These are phyloP conservation scores for Lepidostoma basale DNA, from an alignment of 1,140 invertebrate species.

Conservation along the genomic window DNA sequence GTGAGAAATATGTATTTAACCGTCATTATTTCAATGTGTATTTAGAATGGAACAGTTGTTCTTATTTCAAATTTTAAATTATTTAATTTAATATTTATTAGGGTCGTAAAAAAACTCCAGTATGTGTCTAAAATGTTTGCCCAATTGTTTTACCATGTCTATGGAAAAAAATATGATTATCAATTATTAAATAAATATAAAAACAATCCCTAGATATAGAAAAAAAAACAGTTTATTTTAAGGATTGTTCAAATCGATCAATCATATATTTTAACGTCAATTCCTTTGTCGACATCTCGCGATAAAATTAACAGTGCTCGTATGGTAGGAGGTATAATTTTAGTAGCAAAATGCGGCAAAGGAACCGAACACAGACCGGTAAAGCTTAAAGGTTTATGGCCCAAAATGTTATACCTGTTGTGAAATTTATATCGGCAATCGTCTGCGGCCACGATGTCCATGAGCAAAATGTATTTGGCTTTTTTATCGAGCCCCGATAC, in stretches of 20 bases:
- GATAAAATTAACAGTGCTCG: no score
- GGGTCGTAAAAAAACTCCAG: neutral
- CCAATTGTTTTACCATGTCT: constrained; percentile 13
- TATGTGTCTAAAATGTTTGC: constrained; percentile 24
- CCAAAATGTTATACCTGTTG: constrained; percentile 71
- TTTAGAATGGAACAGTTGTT: no score
- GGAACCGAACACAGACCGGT: constrained; percentile 3
- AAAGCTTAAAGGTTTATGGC: constrained; percentile 2
- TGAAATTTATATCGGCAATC: constrained; percentile 96
- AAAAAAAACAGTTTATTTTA: neutral
- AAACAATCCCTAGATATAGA: neutral
- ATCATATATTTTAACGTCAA: constrained; percentile 13
- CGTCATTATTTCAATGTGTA: no score
- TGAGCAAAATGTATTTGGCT: constrained; percentile 93
- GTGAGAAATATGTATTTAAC: no score
- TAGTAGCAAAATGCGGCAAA: neutral
- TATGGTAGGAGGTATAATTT: neutral
- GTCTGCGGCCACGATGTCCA: constrained; percentile 92
- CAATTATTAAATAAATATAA: neutral
- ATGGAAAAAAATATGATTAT: constrained; percentile 11
- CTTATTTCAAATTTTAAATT: no score
- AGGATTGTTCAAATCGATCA: neutral
- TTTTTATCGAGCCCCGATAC: constrained; percentile 91
- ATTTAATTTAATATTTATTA: neutral
- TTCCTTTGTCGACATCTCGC: neutral